Base-by-base conservation (phyloP, 2,888 invertebrate species). In the Xestia xanthographa region DNA sequence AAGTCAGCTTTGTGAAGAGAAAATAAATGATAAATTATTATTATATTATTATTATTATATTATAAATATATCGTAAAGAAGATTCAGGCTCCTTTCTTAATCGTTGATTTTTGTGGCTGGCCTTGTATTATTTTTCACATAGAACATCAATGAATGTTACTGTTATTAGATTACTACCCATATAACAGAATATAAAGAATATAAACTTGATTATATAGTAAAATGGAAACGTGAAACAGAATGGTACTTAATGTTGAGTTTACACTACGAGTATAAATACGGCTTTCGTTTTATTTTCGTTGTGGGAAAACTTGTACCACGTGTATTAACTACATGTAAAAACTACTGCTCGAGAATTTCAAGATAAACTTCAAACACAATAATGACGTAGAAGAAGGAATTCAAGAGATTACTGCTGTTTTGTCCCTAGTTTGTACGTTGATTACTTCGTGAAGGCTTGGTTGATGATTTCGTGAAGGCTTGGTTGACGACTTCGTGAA, bases 201-300 rank as follows among this genome's bases (percentile, higher is more conserved):
- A 14, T 41, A 62, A 29, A 26, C 26, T 26, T 58, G 26, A 58
- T 58, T 58, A 29, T 17, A 26, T 34, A 45, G 29, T 53, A 48
- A 62, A 66, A 63, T 72, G 11, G 2, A 58, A 50, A 48, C n/a
- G 66, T 56, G 34, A 65, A 79, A 63, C 26, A 62, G 45, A 67
- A 79, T n/a, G n/a, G n/a, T 66, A 71, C 53, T 22, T 48, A 72
- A 72, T 56, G 14, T 62, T 38, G 5, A 77, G 67, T 79, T 72
- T 58, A 58, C 38, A 62, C 29, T 34, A 41, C 41, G 11, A 41
- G 41, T 41, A 29, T 26, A 14, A 34, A 34, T 34, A n/a, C 14
- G 60, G n/a, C 29, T 53, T 71, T 26, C 20, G 62, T 56, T 76
- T 66, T 45, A 66, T 66, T 70, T 60, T 60, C 14, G 29, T 11